Evolutionary conservation across 1,140 invertebrate genomes (phyloP).

Genomic region (Drosophila ironensis): DNA sequence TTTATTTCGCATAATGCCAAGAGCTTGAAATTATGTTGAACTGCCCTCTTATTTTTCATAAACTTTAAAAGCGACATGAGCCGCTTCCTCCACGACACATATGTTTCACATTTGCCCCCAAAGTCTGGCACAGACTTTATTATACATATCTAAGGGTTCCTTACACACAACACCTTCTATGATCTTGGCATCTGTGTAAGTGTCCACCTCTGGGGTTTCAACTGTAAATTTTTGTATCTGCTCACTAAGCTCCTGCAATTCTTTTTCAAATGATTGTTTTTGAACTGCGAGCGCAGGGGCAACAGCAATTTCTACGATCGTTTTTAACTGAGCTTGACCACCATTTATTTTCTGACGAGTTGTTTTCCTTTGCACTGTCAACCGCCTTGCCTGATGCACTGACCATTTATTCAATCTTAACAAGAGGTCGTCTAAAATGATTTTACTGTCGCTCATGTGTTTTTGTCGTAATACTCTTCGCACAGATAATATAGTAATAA

Average conservation of each 20-base stretch:
- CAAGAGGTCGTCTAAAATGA: background rate
- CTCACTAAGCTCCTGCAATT: background rate
- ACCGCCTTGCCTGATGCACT: background rate
- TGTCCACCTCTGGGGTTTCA: background rate
- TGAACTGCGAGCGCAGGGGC: background rate
- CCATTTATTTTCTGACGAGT: background rate
- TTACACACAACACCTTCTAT: constrained; percentile 10
- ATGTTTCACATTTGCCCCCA: constrained; percentile 27
- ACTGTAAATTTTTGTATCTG: background rate
- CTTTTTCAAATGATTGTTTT: constrained; percentile 2
- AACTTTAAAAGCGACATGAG: constrained; percentile 38
- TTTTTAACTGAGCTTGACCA: too few species aligned
- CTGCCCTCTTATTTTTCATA: constrained; percentile 30
- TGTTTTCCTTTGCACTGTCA: background rate
- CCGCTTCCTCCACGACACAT: constrained; percentile 40
- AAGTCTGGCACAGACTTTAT: constrained; percentile 45
- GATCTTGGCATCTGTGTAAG: background rate
- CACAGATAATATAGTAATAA: background rate
- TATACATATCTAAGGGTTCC: constrained; percentile 30
- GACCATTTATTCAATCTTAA: constrained; percentile 1
- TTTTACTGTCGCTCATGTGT: too few species aligned
- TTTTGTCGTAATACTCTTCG: too few species aligned
- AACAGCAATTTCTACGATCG: too few species aligned
- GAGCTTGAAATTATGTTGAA: constrained; percentile 10
- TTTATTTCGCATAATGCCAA: constrained; percentile 41